Conservation (phyloP, 2,113 vertebrate genomes). For the Aldabrachelys gigantea region DNA sequence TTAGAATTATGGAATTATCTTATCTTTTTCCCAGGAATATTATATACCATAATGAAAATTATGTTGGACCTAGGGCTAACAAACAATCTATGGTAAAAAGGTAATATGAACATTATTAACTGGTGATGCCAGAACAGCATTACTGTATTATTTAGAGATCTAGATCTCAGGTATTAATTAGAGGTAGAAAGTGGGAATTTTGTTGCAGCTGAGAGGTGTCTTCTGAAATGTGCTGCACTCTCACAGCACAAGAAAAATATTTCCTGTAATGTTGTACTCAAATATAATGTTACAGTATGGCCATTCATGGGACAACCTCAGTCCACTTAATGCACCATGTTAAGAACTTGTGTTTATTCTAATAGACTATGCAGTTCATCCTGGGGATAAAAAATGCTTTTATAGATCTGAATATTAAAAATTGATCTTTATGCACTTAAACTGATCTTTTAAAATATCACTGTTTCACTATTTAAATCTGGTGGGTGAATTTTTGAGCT, state of each 20-base stretch:
- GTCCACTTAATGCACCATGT: rapidly evolving
- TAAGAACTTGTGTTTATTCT: background rate
- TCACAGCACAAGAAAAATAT: background rate
- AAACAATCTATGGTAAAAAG: background rate
- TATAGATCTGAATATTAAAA: background rate
- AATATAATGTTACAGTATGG: background rate
- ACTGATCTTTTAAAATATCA: background rate
- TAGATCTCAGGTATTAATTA: background rate
- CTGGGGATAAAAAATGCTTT: background rate
- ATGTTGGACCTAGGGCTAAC: background rate
- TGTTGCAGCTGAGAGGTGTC: background rate
- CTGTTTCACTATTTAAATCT: background rate
- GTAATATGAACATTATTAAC: background rate
- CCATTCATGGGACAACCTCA: background rate
- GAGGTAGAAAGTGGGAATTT: background rate
- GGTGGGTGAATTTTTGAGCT: background rate
- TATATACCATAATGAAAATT: background rate
- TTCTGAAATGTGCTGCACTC: background rate
- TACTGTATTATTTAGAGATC: background rate
- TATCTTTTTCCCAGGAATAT: background rate
- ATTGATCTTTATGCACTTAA: background rate
- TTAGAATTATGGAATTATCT: background rate
- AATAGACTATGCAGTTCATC: background rate
- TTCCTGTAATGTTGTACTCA: background rate
- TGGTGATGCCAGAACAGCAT: background rate